Percentiles rank a stretch among this genome's conserved stretches.
These are phyloP conservation scores for Apotomis capreana DNA, from an alignment of 2,888 invertebrate species.

Conservation along the genomic window DNA sequence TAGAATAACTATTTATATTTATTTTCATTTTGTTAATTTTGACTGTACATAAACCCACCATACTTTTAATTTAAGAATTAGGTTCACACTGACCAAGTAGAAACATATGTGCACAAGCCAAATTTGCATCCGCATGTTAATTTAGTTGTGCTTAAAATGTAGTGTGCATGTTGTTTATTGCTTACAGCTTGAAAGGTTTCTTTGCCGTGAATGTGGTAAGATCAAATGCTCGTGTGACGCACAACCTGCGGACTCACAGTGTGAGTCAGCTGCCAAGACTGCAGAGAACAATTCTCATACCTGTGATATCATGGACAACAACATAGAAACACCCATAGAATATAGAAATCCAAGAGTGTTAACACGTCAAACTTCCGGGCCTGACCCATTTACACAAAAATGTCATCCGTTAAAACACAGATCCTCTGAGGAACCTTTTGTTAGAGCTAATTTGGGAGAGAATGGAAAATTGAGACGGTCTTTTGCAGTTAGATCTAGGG, in stretches of 20 bases:
- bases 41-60: not conserved
- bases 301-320: conserved; percentile 35
- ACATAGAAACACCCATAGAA: conserved; percentile 52
- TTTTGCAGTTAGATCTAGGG: conserved; percentile 75
- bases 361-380: conserved; percentile 61
- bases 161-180: conserved; percentile 84
- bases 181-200: conserved; percentile 89
- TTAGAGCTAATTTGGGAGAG: conserved; percentile 63
- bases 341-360: conserved; percentile 60
- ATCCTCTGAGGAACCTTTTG: conserved; percentile 67
- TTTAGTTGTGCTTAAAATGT: conserved; percentile 61
- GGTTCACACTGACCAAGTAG: conserved; percentile 15
- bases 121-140: conserved; percentile 59
- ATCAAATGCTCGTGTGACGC: conserved; percentile 85
- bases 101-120: conserved; percentile 1
- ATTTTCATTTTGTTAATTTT: not conserved
- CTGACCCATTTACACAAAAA: conserved; percentile 55
- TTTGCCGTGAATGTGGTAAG: conserved; percentile 88
- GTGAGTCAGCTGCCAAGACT: conserved; percentile 26
- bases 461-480: conserved; percentile 74
- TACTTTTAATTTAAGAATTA: conserved; percentile 3
- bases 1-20: not conserved
- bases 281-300: conserved; percentile 23
- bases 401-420: conserved; percentile 54
- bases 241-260: conserved; percentile 47